A percentile compares a stretch with the other conserved stretches of the same genome.
phyloP scores from a whole-genome alignment of 2,888 invertebrate genomes.

The Dermolepida albohirtum region DNA sequence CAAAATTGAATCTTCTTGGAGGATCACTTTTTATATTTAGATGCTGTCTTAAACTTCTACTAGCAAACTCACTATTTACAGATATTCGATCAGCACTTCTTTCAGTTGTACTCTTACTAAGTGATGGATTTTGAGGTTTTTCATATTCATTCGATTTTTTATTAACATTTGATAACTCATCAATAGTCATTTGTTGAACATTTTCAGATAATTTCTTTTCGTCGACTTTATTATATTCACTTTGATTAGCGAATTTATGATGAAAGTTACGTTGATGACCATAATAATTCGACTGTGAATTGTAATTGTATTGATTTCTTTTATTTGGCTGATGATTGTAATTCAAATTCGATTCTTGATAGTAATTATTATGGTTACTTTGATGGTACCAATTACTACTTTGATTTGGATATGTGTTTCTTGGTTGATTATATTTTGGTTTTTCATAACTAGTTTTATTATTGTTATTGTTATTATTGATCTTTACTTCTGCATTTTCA shows the following conservation, averaged over 20 bases:
- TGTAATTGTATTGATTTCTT: constrained; percentile 8
- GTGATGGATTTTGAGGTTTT: constrained; percentile 1
- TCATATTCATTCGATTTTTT: constrained; percentile 21
- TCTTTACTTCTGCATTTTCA: constrained; percentile 13
- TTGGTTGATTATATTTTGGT: constrained; percentile 22
- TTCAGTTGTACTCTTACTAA: constrained; percentile 15
- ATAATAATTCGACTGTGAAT: constrained; percentile 9
- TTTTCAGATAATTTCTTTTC: constrained; percentile 8
- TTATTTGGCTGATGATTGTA: constrained; percentile 16
- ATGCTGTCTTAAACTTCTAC: constrained; percentile 60
- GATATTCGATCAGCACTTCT: constrained; percentile 14
- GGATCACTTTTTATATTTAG: constrained; percentile 55
- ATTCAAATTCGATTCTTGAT: constrained; percentile 12
- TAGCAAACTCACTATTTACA: constrained; percentile 61
- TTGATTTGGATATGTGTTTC: constrained; percentile 31
- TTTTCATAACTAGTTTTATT: constrained; percentile 17
- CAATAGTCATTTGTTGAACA: constrained; percentile 13
- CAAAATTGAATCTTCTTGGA: constrained; percentile 20
- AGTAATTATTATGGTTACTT: constrained; percentile 13
- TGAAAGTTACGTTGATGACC: constrained; percentile 18
- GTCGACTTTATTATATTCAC: constrained; percentile 2
- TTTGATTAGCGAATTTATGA: constrained; percentile 2
- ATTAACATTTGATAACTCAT: not conserved
- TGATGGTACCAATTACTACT: constrained; percentile 19
- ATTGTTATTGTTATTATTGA: constrained; percentile 19